Conservation (phyloP, 1,140 invertebrate genomes). For the Dinoponera quadriceps region DNA sequence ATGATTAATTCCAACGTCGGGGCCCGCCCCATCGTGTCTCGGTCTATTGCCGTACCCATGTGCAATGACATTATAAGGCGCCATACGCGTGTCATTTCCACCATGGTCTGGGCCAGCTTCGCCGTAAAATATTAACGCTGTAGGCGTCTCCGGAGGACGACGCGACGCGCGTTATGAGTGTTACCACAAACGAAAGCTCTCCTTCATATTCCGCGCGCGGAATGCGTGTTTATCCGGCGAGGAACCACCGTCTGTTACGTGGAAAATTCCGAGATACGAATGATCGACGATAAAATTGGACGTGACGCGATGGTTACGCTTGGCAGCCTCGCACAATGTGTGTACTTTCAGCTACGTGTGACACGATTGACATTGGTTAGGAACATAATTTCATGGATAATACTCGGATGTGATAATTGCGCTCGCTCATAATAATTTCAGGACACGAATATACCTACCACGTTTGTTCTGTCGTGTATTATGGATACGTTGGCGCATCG, state of each 20-base stretch:
- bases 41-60: slow-evolving; percentile 18
- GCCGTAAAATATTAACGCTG: slow-evolving; percentile 67
- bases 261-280: not conserved
- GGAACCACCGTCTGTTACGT: not conserved
- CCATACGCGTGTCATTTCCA: slow-evolving; percentile 17
- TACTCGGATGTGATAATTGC: slow-evolving; percentile 6
- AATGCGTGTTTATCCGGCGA: too few species aligned
- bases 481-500: not conserved
- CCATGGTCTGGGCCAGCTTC: slow-evolving; percentile 15
- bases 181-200: not conserved
- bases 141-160: not conserved
- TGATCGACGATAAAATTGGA: not conserved
- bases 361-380: not conserved
- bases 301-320: not conserved
- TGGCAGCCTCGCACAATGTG: not conserved
- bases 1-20: slow-evolving; percentile 59
- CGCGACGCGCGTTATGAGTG: not conserved
- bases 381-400: slow-evolving; percentile 2
- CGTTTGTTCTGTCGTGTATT: not conserved
- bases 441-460: not conserved
- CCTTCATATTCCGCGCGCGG: too few species aligned
- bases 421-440: slow-evolving; percentile 2
- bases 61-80: slow-evolving; percentile 54
- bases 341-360: not conserved
- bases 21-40: slow-evolving; percentile 30